phyloP scores from a whole-genome alignment of 2,888 invertebrate genomes.

The Brassicogethes aeneus region DNA sequence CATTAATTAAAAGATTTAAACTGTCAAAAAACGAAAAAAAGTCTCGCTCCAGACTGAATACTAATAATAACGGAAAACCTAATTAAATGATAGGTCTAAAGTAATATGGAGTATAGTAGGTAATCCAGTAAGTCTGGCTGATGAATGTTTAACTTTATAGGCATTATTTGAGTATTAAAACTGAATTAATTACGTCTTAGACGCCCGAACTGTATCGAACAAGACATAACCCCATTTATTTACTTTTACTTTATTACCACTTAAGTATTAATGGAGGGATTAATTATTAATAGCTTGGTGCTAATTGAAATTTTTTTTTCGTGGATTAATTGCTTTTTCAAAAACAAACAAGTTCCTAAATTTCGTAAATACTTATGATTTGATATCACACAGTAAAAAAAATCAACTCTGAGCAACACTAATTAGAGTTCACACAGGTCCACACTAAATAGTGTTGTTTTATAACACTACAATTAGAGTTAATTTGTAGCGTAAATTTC shows the following conservation, averaged over 20 bases:
- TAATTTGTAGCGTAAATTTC: too few relatives aligned
- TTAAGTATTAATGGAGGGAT: constrained; percentile 8
- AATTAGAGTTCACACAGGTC: too few relatives aligned
- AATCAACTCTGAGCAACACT: too few relatives aligned
- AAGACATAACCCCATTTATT: constrained; percentile 13
- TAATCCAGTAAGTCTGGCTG: constrained; percentile 30
- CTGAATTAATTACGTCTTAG: constrained; percentile 33
- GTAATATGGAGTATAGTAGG: constrained; percentile 24
- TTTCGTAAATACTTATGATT: too few relatives aligned
- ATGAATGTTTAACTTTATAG: constrained; percentile 37
- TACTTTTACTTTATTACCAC: constrained; percentile 14
- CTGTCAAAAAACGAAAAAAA: background rate
- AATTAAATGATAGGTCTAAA: constrained; percentile 35
- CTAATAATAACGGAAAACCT: constrained; percentile 34
- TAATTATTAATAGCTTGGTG: background rate
- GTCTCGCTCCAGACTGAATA: constrained; percentile 17
- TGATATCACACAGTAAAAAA: too few relatives aligned
- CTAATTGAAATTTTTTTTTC: too few relatives aligned
- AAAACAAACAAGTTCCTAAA: too few relatives aligned
- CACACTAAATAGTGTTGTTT: too few relatives aligned
- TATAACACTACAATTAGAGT: too few relatives aligned
- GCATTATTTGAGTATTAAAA: constrained; percentile 36
- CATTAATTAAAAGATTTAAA: background rate
- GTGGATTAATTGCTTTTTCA: too few relatives aligned
- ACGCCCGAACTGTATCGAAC: constrained; percentile 12